Evolutionary conservation across 2,113 vertebrate species (phyloP), one percentile per base, ranked within the genome.

Genomic region (Macheiramphus alcinus): DNA sequence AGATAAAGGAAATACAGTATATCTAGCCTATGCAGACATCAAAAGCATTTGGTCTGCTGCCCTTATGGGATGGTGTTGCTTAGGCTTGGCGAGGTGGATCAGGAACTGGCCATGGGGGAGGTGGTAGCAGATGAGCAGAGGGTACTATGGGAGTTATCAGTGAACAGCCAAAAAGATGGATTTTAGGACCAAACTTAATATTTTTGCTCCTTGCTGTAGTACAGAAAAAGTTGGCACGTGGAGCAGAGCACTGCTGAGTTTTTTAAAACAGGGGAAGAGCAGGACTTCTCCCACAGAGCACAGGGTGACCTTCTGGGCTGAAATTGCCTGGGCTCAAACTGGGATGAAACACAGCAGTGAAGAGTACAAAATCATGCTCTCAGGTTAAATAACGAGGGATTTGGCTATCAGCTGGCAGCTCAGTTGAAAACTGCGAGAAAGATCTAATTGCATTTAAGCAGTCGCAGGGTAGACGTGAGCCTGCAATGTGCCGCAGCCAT

Each of bases 271-370:
- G 68, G 40, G 86, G 83, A 95, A 79, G 66, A 89, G 52, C 70
- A 73, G 56, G 36, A 68, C 85, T 80, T 82, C 70, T 96, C 84
- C 90, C 0, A 3, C 62, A 80, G 92, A 93, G 90, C 67, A 11
- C 36, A 52, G 74, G 92, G 90, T 96, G 81, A 95, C 92, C 94
- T 96, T 96, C 90, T 80, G 88, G 62, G 66, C 76, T 93, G 74
- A 72, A 71, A 84, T 27, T 94, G 55, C 73, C 76, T 68, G 67
- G 43, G 40, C 84, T 94, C 86, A 92, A 86, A 83, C 71, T 26
- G 55, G 61, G 83, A 82, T 79, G 86, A 94, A 88, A 82, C 42
- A 45, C 66, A 80, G 78, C 9, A 16, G 34, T 16, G 40, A 75
- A 56, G 81, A 95, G 78, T 43, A 83, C 58, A 86, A 80, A 93